Conservation (phyloP, 2,113 vertebrate genomes). For the Platycercus adscitus region DNA sequence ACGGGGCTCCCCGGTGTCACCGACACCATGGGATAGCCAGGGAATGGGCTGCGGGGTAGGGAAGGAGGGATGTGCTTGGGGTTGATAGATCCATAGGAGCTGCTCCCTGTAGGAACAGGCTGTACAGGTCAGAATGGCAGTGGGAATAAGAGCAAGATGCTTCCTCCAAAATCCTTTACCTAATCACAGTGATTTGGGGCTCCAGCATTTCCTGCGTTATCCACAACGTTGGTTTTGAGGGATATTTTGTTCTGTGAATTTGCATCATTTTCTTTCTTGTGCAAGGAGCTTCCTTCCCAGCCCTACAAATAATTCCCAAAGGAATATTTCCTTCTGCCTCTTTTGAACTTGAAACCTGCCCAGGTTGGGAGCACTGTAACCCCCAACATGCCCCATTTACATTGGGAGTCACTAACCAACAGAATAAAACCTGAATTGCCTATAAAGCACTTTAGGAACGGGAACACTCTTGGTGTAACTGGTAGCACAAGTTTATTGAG, state of each 20-base stretch:
- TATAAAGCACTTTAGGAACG: background rate
- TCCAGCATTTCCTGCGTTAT: background rate
- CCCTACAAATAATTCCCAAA: background rate
- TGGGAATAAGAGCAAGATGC: background rate
- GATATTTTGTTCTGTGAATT: rapidly evolving
- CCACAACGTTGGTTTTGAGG: background rate
- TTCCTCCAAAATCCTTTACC: background rate
- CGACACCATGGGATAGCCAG: rapidly evolving
- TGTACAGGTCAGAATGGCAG: background rate
- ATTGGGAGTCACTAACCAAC: background rate
- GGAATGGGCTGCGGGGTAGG: rapidly evolving
- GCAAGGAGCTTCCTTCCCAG: background rate
- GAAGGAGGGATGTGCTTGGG: background rate
- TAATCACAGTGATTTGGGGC: rapidly evolving
- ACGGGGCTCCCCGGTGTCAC: background rate
- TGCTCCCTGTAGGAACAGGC: rapidly evolving
- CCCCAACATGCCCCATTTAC: background rate
- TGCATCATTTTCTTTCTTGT: rapidly evolving
- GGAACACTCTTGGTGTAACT: background rate
- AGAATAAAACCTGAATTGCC: background rate
- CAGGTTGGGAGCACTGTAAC: background rate
- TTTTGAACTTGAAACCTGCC: background rate
- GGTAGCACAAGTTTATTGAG: background rate
- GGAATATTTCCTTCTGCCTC: background rate
- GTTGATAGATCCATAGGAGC: background rate